These are phyloP conservation scores for Zeugodacus cucurbitae DNA, from an alignment of 1,140 invertebrate genomes.

Conservation along the genomic window DNA sequence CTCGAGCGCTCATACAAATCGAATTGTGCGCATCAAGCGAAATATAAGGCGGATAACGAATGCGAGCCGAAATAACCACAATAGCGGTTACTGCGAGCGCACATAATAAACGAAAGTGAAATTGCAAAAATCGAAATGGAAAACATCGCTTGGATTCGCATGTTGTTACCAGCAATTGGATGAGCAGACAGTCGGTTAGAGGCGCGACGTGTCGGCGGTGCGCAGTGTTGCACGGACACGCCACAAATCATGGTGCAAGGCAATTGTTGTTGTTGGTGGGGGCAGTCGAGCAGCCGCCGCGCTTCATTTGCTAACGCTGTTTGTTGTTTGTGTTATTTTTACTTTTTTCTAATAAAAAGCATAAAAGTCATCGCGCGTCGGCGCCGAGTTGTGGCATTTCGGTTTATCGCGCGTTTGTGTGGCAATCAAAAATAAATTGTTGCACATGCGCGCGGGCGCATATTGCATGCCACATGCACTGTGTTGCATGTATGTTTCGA, in stretches of 20 bases:
- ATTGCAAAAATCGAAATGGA: slow-evolving; percentile 2
- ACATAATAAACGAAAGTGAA: slow-evolving; percentile 5
- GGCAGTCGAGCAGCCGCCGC: neutral
- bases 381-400: slow-evolving; percentile 4
- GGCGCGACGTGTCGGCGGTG: neutral
- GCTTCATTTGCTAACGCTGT: neutral
- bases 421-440: slow-evolving; percentile 25
- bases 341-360: neutral
- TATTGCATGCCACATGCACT: neutral
- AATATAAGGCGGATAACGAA: neutral
- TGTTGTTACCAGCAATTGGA: neutral
- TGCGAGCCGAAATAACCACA: neutral
- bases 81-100: neutral
- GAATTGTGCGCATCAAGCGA: neutral
- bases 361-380: neutral
- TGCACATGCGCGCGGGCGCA: neutral
- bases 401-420: neutral
- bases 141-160: neutral
- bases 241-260: neutral
- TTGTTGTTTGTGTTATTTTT: neutral
- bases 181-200: neutral
- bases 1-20: slow-evolving; percentile 27
- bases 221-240: slow-evolving; percentile 16
- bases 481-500: neutral
- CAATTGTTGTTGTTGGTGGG: neutral